phyloP scores from a whole-genome alignment of 2,888 invertebrate species.

The Cylindroiulus punctatus region DNA sequence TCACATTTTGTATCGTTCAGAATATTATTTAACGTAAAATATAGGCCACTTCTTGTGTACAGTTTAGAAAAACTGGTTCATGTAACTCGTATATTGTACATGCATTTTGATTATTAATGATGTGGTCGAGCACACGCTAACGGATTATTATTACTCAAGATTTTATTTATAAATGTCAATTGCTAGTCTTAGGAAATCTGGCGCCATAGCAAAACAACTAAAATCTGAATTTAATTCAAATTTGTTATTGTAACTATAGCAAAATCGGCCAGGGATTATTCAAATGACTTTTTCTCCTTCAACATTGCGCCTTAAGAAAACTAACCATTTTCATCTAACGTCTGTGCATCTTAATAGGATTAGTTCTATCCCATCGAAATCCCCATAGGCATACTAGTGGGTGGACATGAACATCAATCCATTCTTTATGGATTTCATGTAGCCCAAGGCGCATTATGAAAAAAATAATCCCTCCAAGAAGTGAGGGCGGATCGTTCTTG shows the following conservation, averaged over 20 bases:
- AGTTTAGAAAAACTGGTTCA: slow-evolving; percentile 1
- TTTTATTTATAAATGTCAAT: slow-evolving; percentile 6
- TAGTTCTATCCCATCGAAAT: neutral
- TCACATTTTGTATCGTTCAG: neutral
- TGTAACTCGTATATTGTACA: neutral
- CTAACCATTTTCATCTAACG: neutral
- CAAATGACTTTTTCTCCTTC: neutral
- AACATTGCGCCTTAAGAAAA: too few species aligned
- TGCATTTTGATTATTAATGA: neutral
- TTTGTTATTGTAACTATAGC: neutral
- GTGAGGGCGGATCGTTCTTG: neutral
- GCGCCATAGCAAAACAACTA: neutral
- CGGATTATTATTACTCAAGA: neutral
- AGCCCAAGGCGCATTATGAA: neutral
- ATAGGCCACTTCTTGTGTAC: neutral
- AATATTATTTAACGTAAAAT: neutral
- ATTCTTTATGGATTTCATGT: neutral
- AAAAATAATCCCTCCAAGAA: neutral
- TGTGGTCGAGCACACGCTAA: neutral
- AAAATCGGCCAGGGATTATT: neutral
- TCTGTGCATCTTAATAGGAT: neutral
- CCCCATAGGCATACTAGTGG: neutral
- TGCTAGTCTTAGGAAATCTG: neutral
- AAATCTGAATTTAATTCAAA: neutral
- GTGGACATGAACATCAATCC: neutral